Base-by-base conservation (phyloP, 2,113 vertebrate genomes). In the Chlorodrepanis virens region DNA sequence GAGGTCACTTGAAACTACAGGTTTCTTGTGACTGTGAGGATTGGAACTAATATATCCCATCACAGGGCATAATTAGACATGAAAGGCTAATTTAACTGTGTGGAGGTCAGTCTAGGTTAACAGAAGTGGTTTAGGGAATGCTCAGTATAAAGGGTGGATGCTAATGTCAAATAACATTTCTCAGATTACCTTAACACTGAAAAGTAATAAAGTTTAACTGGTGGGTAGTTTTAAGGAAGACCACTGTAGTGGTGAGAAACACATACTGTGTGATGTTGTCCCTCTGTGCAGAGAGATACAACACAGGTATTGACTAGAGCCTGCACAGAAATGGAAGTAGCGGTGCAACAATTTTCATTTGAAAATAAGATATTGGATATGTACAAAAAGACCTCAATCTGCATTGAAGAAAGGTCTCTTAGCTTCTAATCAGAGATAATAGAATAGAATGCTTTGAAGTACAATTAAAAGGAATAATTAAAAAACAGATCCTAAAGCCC, bases 91-190 rank as follows among this genome's bases (percentile, higher is more conserved):
- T 95, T 94, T 83, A 88, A 77, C 70, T 72, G 2, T 68, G 33
- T 65, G 27, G 54, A 93, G 78, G 84, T 94, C 94, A 87, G 83
- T 91, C 39, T 80, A 81, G 88, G 60, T 93, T 93, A 94, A 90
- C 63, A 11, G 33, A 39, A 59, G 71, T 54, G 83, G 47, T 81
- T 89, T 94, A 88, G 52, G 68, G 71, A 94, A 83, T 77, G 67
- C 27, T 83, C 27, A 21, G 22, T 57, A 47, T 70, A 77, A 74
- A 37, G 37, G 25, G 13, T 49, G 22, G 33, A 54, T 74, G 33
- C 33, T 86, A 74, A 37, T 12, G 33, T 57, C 75, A 53, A 91
- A 63, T 67, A 88, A 45, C 28, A 45, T 37, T 91, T 91, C 60
- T 82, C 37, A 83, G 61, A 52, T 79, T 85, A 76, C 40, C 12